Conservation (phyloP, 2,888 invertebrate species). For the Punctoribates punctum region DNA sequence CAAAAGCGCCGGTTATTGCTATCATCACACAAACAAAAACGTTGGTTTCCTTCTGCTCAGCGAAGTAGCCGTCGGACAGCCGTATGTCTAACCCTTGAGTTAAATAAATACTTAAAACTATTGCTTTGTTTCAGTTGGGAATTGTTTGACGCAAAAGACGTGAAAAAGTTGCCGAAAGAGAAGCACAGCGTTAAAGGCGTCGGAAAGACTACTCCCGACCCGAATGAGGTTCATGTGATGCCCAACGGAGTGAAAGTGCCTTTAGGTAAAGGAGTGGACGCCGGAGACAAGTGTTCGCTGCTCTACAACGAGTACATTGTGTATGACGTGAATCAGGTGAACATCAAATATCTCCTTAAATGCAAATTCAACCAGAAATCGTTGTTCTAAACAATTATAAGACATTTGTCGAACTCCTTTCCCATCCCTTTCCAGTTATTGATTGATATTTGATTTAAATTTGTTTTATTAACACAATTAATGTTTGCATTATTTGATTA, state of each 20-base stretch:
- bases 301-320: constrained; percentile 96
- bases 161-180: constrained; percentile 73
- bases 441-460: neutral
- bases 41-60: constrained; percentile 84
- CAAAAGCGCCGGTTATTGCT: constrained; percentile 96
- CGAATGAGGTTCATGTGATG: constrained; percentile 59
- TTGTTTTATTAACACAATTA: too few relatives aligned
- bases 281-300: constrained; percentile 57
- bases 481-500: neutral
- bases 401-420: too few relatives aligned
- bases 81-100: constrained; percentile 22
- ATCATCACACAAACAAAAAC: constrained; percentile 64
- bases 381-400: constrained; percentile 45
- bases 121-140: constrained; percentile 63
- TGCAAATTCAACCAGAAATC: constrained; percentile 77
- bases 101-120: neutral
- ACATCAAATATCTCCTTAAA: constrained; percentile 79
- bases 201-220: constrained; percentile 81
- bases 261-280: constrained; percentile 63
- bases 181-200: constrained; percentile 84
- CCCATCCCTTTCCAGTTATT: neutral
- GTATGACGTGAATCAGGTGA: constrained; percentile 90
- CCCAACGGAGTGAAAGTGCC: constrained; percentile 74
- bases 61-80: constrained; percentile 63
- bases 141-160: constrained; percentile 65